Evolutionary conservation across 2,113 vertebrate genomes (phyloP), one percentile per base, ranked within the genome.

Genomic region (Noturus placidus): DNA sequence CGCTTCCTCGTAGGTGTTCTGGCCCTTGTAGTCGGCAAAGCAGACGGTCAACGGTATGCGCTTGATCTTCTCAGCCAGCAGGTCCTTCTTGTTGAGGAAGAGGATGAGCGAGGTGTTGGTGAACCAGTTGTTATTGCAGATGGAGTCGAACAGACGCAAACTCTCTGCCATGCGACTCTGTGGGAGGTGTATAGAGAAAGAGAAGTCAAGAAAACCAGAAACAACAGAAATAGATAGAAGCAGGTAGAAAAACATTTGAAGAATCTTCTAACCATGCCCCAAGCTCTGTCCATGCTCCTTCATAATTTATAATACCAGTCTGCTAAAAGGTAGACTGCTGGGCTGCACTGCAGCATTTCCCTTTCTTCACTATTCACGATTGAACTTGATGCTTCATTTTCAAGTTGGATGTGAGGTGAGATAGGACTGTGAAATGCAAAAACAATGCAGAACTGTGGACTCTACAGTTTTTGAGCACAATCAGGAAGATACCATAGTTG

Each of bases 51-150:
- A 94, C 3, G 98, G 98, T 87, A 99, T 99, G 91, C 98, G 97
- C 88, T 97, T 97, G 93, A 99, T 99, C 96, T 99, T 99, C 95
- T 99, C 98, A 0, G 98, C 97, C 95, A 99, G 95, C 94, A 99
- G 96, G 95, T 99, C 98, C 95, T 99, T 99, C 96, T 99, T 99
- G 95, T 99, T 99, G 94, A 99, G 97, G 95, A 99, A 99, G 92
- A 99, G 98, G 93, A 99, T 99, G 93, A 99, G 98, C 0, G 98
- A 99, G 30, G 98, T 99, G 96, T 97, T 99, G 95, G 98, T 97
- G 93, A 99, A 99, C 98, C 98, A 99, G 94, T 99, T 99, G 97
- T 99, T 99, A 97, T 99, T 99, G 96, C 98, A 99, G 94, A 99
- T 99, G 90, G 98, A 99, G 93, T 99, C 98, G 20, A 99, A 99